Evolutionary conservation across 2,888 invertebrate species (phyloP).

Genomic region (Trissolcus brochymenae): DNA sequence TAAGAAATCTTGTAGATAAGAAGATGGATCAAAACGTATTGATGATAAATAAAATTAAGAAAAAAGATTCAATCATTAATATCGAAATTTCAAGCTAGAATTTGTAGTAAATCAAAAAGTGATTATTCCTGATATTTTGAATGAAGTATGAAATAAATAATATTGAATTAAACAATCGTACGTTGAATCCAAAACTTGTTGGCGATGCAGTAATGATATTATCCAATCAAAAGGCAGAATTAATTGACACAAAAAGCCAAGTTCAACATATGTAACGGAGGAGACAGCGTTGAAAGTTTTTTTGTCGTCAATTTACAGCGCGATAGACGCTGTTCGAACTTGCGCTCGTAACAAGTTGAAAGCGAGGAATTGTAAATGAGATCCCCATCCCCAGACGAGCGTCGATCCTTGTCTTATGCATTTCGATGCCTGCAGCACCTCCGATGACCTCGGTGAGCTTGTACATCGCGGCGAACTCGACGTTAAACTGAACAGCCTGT

Average conservation of each 20-base stretch:
- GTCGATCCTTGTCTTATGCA: conserved; percentile 30
- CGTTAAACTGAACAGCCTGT: conserved; percentile 30
- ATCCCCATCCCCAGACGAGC: conserved; percentile 30
- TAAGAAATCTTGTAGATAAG: too few relatives aligned
- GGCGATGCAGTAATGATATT: not conserved
- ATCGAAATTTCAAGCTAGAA: too few relatives aligned
- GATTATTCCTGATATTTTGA: not conserved
- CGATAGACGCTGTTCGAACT: conserved; percentile 21
- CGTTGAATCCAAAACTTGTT: too few relatives aligned
- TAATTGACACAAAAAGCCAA: not conserved
- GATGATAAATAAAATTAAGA: too few relatives aligned
- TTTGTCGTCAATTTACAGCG: conserved; percentile 8
- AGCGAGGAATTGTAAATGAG: conserved; percentile 46
- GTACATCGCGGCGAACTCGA: conserved; percentile 24
- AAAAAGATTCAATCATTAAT: too few relatives aligned
- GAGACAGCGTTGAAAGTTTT: not conserved
- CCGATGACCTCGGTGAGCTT: conserved; percentile 28
- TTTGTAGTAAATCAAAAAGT: too few relatives aligned
- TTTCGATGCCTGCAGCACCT: conserved; percentile 53
- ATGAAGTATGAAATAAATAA: not conserved
- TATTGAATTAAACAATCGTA: too few relatives aligned
- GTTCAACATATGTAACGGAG: too few relatives aligned
- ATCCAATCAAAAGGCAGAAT: not conserved
- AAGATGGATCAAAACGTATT: too few relatives aligned
- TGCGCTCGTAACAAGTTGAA: conserved; percentile 19